phyloP scores from a whole-genome alignment of 2,888 invertebrate genomes.

The Chalcis sispes region DNA sequence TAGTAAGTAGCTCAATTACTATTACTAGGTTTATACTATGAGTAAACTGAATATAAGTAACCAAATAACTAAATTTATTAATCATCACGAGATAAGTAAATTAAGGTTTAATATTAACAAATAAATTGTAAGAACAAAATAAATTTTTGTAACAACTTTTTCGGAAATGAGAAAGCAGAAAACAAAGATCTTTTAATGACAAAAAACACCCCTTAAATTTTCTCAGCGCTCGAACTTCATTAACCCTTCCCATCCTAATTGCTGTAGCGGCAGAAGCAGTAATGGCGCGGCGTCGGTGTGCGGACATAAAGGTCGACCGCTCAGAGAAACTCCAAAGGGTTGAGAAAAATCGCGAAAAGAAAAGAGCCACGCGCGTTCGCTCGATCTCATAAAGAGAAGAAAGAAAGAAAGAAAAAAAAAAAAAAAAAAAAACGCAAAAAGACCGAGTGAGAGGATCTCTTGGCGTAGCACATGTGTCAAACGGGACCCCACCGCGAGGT shows the following conservation, averaged over 20 bases:
- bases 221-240: constrained; percentile 36
- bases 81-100: too few relatives aligned
- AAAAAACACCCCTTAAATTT: constrained; percentile 7
- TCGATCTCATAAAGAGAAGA: background rate
- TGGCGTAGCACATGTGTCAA: constrained; percentile 14
- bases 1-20: too few relatives aligned
- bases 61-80: too few relatives aligned
- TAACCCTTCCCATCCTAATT: constrained; percentile 37
- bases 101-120: too few relatives aligned
- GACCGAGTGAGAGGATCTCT: background rate
- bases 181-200: background rate
- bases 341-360: constrained; percentile 11
- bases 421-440: background rate
- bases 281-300: too few relatives aligned
- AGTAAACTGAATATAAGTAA: too few relatives aligned
- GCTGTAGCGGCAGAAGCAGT: constrained; percentile 18
- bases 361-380: background rate
- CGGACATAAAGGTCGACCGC: constrained; percentile 5
- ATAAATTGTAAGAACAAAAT: too few relatives aligned
- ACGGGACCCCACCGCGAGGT: background rate
- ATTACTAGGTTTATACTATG: too few relatives aligned
- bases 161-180: too few relatives aligned
- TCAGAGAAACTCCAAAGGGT: background rate
- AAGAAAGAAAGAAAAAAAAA: background rate
- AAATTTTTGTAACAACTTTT: too few relatives aligned